Conservation (phyloP, 2,888 invertebrate genomes). For the Xylota segnis region DNA sequence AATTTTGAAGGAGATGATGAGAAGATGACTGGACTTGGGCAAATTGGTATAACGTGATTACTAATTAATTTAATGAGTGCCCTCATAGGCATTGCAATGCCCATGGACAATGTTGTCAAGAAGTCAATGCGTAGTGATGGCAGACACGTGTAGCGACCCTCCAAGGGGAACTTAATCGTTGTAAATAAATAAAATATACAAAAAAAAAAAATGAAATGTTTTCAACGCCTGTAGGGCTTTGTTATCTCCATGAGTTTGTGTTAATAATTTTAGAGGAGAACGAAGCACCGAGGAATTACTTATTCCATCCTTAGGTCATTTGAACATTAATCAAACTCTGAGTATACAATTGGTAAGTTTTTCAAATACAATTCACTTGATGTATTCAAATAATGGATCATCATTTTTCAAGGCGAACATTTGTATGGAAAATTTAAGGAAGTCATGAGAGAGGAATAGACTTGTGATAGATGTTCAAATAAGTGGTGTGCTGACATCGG, state of each 20-base stretch:
- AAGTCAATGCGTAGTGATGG: slow-evolving; percentile 15
- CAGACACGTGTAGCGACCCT: neutral
- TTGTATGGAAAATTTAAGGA: no score
- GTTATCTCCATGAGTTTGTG: neutral
- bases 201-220: neutral
- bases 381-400: no score
- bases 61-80: slow-evolving; percentile 48
- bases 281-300: neutral
- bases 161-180: neutral
- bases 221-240: neutral
- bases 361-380: no score
- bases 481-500: no score
- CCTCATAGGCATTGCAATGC: neutral
- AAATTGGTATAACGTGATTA: slow-evolving; percentile 37
- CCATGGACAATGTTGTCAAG: neutral
- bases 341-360: no score
- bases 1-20: slow-evolving; percentile 9
- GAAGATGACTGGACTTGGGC: slow-evolving; percentile 3
- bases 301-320: no score
- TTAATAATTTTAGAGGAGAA: neutral
- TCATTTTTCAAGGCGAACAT: no score
- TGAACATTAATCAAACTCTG: no score
- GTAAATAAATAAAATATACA: neutral
- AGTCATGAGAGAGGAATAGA: no score
- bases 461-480: no score